Evolutionary conservation across 2,113 vertebrate species (phyloP), one percentile per base, ranked within the genome.

Genomic region (Thryonomys swinderianus): DNA sequence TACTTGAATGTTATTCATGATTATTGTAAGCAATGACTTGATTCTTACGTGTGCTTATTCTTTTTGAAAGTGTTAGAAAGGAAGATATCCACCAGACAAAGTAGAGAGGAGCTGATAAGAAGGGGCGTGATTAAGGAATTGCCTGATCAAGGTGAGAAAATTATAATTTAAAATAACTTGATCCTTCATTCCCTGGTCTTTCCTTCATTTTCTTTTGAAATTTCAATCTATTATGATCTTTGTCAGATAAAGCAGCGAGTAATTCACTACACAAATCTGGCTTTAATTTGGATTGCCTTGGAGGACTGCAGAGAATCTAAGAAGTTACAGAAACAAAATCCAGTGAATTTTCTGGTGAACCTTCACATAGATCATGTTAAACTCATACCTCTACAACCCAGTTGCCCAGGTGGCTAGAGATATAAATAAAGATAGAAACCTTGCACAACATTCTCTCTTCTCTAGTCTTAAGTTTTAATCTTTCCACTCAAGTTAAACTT

Each of bases 61-160:
- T 98, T 97, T 97, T 95, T 95, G 78, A 76, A 98, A 99, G 99
- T 99, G 95, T 98, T 99, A 97, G 99, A 99, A 98, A 99, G 99
- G 98, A 99, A 99, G 98, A 99, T 99, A 98, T 99, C 99, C 90
- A 99, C 99, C 87, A 99, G 99, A 97, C 99, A 99, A 98, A 99
- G 99, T 88, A 99, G 99, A 98, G 99, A 99, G 94, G 99, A 99
- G 98, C 99, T 99, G 96, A 99, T 99, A 98, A 99, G 97, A 98
- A 99, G 99, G 98, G 99, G 99, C 96, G 99, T 99, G 95, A 99
- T 99, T 96, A 99, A 99, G 96, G 99, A 99, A 97, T 99, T 99
- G 96, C 98, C 98, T 59, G 99, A 99, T 94, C 99, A 99, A 99
- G 99, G 99, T 99, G 97, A 98, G 98, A 97, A 97, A 62, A 17